Conservation (phyloP, 1,140 invertebrate species). For the Cydia amplana region DNA sequence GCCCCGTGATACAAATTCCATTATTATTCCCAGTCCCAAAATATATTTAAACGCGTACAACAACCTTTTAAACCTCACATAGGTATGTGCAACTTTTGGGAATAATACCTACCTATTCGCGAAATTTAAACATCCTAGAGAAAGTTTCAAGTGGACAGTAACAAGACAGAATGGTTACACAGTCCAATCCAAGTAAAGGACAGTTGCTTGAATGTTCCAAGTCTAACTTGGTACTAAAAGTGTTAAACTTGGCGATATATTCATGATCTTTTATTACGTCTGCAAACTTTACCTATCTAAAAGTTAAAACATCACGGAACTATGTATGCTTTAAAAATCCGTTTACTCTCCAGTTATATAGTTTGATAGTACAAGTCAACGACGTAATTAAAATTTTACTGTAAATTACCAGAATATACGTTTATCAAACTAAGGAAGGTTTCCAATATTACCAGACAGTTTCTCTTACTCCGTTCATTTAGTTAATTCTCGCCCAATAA, state of each 20-base stretch:
- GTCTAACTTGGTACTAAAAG: background rate
- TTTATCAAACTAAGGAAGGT: too few relatives aligned
- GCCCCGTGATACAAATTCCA: conserved; percentile 49
- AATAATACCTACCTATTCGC: background rate
- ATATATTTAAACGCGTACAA: conserved; percentile 31
- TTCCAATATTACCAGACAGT: too few relatives aligned
- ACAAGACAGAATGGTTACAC: conserved; percentile 23
- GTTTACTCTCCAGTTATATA: background rate
- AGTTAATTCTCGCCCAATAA: too few relatives aligned
- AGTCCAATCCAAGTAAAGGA: background rate
- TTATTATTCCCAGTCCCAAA: conserved; percentile 43
- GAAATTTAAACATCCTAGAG: background rate
- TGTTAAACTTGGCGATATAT: conserved; percentile 12
- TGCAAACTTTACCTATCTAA: conserved; percentile 12
- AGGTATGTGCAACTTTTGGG: background rate
- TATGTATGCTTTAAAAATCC: background rate
- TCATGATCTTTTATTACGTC: conserved; percentile 10
- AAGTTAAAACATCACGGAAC: background rate
- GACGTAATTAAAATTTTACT: too few relatives aligned
- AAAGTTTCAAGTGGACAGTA: conserved; percentile 25
- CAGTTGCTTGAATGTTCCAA: background rate
- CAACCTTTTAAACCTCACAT: background rate
- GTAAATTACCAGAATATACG: too few relatives aligned
- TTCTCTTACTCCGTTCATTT: too few relatives aligned
- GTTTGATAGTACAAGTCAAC: too few relatives aligned